Evolutionary conservation across 2,888 invertebrate species (phyloP), one percentile per base, ranked within the genome.

Genomic region (Leistus spinibarbis): DNA sequence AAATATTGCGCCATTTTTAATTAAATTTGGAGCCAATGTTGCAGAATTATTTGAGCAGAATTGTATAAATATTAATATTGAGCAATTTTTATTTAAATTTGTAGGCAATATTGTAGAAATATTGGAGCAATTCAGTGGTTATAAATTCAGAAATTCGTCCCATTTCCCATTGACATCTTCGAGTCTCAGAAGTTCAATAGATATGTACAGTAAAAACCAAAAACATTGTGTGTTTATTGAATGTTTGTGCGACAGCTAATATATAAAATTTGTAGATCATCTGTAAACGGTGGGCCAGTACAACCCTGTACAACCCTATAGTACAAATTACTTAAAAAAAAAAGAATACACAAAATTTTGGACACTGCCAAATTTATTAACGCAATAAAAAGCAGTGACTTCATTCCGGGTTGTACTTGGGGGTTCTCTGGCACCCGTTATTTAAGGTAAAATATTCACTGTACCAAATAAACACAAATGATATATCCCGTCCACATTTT

Each of bases 391-490:
- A 40, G 40, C 40, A 40, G 40, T 40, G 40, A 13, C 40, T 40
- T 40, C 13, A 40, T 10, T 40, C 40, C 40, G 40, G 40, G 40
- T 40, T 40, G 40, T 40, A 40, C 40, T n/a, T 40, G 40, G 22
- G n/a, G n/a, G 63, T 17, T n/a, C 19, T 71, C 40, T 71, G 54
- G 57, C 22, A 56, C 22, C 40, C 24, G 19, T 56, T 56, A 23
- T 63, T 63, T 63, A 22, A n/a, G n/a, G 63, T n/a, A 22, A 19
- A 17, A 20, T 63, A 63, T n/a, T 22, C n/a, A 20, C 22, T 63
- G 20, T 63, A 22, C 20, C 22, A 20, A 63, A 63, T 10, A 16
- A 57, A 57, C 7, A 19, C 17, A 40, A 40, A 40, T 40, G 40
- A 40, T 40, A n/a, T n/a, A 40, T 40, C 40, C 40, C 40, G 40